Conservation (phyloP, 92 coral and sea anemone genomes). For the Bergia puertoricense region DNA sequence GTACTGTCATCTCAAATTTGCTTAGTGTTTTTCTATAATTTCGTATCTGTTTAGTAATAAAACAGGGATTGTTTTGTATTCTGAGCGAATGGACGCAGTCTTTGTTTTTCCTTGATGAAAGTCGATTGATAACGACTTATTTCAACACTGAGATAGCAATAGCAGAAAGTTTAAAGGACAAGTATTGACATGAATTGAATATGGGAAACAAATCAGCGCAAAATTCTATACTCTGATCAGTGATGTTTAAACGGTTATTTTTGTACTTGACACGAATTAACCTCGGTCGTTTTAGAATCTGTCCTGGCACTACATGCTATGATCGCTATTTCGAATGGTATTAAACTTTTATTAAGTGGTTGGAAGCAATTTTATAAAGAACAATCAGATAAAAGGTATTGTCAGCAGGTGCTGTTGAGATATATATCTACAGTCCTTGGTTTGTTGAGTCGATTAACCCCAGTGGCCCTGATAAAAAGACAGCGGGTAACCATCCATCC, state of each 20-base stretch:
- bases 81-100: not conserved
- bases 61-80: slow-evolving; percentile 2
- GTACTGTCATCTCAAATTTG: not conserved
- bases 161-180: not conserved
- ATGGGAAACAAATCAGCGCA: not conserved
- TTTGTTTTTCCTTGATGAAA: not conserved
- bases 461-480: not conserved
- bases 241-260: not conserved
- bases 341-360: slow-evolving; percentile 14
- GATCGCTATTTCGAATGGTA: not conserved
- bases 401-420: slow-evolving; percentile 3
- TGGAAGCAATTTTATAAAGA: not conserved
- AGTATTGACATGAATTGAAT: not conserved
- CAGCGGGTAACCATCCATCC: not conserved
- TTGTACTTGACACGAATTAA: not conserved
- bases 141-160: not conserved
- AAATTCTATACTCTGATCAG: too few relatives aligned
- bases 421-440: not conserved
- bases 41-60: not conserved
- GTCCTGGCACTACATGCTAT: not conserved
- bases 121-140: not conserved
- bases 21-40: not conserved
- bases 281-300: not conserved
- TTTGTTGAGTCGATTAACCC: slow-evolving; percentile 6
- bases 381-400: not conserved